Conservation (phyloP, 2,113 vertebrate species). For the Oxyura jamaicensis region DNA sequence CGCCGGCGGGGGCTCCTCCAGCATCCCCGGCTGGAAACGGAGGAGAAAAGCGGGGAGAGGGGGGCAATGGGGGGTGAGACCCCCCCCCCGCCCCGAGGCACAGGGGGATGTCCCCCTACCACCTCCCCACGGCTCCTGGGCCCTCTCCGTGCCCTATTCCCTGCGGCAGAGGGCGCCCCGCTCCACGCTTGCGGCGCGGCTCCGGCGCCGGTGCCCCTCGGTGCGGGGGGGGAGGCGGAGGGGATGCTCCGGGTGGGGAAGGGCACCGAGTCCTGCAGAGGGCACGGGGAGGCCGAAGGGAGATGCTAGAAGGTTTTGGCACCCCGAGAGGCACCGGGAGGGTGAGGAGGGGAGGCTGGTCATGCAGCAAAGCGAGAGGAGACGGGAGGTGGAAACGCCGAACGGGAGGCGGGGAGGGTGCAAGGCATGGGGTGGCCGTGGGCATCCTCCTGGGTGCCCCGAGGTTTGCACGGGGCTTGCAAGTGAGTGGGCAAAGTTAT, state of each 20-base stretch:
- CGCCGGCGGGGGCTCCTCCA: not conserved
- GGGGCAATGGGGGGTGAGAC: not conserved
- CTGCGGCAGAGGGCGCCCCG: slow-evolving; percentile 33
- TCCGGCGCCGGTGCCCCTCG: not conserved
- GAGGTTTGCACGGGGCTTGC: not conserved
- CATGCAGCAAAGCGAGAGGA: not conserved
- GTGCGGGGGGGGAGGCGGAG: not conserved
- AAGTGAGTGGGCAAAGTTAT: not conserved
- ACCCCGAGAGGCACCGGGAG: not conserved
- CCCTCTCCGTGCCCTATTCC: not conserved
- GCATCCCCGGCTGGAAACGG: not conserved
- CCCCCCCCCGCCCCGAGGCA: not conserved
- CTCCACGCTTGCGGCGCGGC: not conserved
- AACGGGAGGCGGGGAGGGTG: rapidly evolving
- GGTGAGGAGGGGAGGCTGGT: not conserved
- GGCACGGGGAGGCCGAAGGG: not conserved
- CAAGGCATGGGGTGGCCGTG: not conserved
- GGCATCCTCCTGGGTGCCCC: rapidly evolving
- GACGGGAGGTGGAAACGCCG: not conserved
- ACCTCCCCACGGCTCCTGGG: not conserved
- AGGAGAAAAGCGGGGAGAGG: not conserved
- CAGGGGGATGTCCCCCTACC: too few species aligned
- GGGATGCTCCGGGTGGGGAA: not conserved
- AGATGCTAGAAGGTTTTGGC: not conserved
- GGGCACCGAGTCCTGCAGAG: not conserved